Evolutionary conservation across 2,113 vertebrate genomes (phyloP).

Genomic region (Echinops telfairi): DNA sequence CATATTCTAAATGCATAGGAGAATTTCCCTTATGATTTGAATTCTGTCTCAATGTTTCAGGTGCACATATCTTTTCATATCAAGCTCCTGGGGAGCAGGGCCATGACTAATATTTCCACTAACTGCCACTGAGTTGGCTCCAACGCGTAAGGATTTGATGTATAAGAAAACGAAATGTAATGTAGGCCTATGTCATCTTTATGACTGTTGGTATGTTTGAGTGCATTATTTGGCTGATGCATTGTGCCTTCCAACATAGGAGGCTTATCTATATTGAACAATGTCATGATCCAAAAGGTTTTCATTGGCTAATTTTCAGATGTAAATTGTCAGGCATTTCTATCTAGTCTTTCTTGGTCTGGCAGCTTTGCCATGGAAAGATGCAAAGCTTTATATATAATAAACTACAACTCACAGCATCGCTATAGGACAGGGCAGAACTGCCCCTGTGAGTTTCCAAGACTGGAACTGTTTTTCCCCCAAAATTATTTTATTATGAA

Average conservation of each 20-base stretch:
- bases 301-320: background rate
- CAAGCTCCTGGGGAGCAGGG: background rate
- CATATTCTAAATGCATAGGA: background rate
- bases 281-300: background rate
- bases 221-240: background rate
- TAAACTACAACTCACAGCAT: too few species aligned
- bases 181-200: background rate
- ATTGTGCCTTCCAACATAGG: background rate
- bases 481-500: too few species aligned
- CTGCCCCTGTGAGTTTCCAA: too few species aligned
- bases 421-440: too few species aligned
- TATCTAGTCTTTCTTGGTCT: background rate
- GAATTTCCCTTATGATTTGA: background rate
- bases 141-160: background rate
- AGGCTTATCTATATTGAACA: background rate
- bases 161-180: background rate
- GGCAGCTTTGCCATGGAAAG: background rate
- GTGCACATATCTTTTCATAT: background rate
- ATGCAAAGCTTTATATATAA: background rate
- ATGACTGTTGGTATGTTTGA: background rate
- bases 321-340: background rate
- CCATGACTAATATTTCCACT: background rate
- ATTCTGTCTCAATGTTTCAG: background rate
- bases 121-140: background rate
- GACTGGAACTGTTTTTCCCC: too few species aligned